Evolutionary conservation across 1,140 invertebrate genomes (phyloP).

Genomic region (Drosophila fuyamai): DNA sequence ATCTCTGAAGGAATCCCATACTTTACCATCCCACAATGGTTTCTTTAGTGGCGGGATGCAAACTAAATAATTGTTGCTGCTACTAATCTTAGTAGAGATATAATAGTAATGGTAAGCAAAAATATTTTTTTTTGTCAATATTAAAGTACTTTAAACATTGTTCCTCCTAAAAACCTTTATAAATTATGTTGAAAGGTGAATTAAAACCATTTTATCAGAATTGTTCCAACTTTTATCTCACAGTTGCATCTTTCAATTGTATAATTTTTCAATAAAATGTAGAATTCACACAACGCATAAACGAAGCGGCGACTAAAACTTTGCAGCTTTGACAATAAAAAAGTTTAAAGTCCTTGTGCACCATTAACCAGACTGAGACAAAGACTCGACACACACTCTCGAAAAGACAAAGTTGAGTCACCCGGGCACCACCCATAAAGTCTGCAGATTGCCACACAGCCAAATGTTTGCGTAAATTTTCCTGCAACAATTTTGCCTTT

Average conservation of each 20-base stretch:
- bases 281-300: conserved; percentile 31
- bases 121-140: background rate
- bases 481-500: conserved; percentile 59
- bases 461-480: conserved; percentile 63
- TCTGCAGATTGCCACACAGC: conserved; percentile 33
- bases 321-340: conserved; percentile 45
- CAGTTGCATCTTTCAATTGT: conserved; percentile 5
- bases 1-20: conserved; percentile 12
- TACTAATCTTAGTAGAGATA: too few relatives aligned
- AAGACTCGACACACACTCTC: conserved; percentile 14
- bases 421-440: conserved; percentile 30
- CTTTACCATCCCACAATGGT: conserved; percentile 12
- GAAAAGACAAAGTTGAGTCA: conserved; percentile 41
- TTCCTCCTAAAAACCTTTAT: background rate
- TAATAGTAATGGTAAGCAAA: too few relatives aligned
- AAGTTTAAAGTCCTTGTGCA: conserved; percentile 60
- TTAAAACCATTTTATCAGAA: background rate
- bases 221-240: conserved; percentile 1
- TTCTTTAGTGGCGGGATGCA: conserved; percentile 15
- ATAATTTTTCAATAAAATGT: conserved; percentile 44
- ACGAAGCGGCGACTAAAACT: conserved; percentile 24
- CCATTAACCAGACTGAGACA: conserved; percentile 51
- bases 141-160: background rate
- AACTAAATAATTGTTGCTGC: conserved; percentile 40
- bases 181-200: background rate